A percentile compares a stretch with the other conserved stretches of the same genome.
phyloP scores from a whole-genome alignment of 2,113 vertebrate genomes.

The Thamnophis sirtalis region DNA sequence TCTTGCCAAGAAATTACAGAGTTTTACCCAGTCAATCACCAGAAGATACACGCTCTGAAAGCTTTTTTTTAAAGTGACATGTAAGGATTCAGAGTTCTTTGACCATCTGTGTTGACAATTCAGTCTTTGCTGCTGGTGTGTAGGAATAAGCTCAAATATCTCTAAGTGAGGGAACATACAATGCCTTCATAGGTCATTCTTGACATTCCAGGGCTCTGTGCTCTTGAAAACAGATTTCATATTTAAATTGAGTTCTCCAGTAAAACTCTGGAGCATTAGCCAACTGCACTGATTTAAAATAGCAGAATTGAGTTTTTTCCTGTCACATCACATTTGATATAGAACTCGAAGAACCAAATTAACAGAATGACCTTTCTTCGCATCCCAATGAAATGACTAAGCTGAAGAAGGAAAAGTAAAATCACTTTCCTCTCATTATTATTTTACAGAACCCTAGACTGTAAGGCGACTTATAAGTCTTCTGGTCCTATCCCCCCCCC shows the following conservation, averaged over 20 bases:
- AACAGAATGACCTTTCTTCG: background rate
- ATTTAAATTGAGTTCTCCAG: background rate
- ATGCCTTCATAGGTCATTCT: background rate
- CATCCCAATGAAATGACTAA: background rate
- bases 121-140: background rate
- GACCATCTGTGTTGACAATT: background rate
- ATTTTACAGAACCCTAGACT: background rate
- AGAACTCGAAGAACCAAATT: background rate
- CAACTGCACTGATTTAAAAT: background rate
- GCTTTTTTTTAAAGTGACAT: background rate
- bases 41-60: background rate
- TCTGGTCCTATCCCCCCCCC: background rate
- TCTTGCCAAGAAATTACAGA: background rate
- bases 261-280: background rate
- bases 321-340: background rate
- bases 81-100: background rate
- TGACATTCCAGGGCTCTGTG: background rate
- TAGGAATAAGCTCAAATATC: background rate
- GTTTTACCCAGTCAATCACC: background rate
- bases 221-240: background rate
- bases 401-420: background rate
- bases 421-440: background rate
- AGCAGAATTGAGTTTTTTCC: background rate
- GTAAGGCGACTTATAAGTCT: background rate
- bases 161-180: background rate